Conservation (phyloP, 2,797 vertebrate genomes). For the Platalea minor region DNA sequence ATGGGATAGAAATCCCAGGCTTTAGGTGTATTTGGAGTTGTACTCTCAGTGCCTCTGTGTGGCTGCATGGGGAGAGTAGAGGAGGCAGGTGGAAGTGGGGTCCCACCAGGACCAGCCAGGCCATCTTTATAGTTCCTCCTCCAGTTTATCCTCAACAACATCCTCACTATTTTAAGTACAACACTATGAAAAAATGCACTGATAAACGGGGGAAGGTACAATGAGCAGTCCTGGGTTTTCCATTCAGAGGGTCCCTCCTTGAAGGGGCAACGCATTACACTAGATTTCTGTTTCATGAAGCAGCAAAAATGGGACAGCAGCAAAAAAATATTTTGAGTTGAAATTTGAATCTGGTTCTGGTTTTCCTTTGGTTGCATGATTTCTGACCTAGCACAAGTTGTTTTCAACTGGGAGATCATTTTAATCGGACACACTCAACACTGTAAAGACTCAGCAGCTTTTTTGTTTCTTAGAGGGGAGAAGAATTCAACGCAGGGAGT, state of each 20-base stretch:
- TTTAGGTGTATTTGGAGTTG: neutral
- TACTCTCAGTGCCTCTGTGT: neutral
- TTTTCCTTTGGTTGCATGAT: neutral
- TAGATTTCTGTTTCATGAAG: neutral
- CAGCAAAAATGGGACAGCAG: neutral
- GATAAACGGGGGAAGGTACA: neutral
- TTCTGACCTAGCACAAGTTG: neutral
- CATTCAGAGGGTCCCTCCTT: neutral
- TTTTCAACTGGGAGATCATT: neutral
- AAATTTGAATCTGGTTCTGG: neutral
- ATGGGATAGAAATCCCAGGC: neutral
- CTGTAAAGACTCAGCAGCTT: neutral
- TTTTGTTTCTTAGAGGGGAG: neutral
- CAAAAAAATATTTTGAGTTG: neutral
- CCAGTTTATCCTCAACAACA: neutral
- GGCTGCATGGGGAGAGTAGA: fast-evolving
- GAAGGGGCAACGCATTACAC: neutral
- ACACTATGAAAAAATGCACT: neutral
- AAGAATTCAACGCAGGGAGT: neutral
- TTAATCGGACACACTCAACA: neutral
- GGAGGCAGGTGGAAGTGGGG: neutral
- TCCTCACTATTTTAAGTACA: neutral
- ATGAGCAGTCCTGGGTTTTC: neutral
- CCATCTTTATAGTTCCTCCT: neutral
- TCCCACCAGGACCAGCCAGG: neutral